phyloP scores from a whole-genome alignment of 2,113 vertebrate genomes.

The Mus spicilegus region DNA sequence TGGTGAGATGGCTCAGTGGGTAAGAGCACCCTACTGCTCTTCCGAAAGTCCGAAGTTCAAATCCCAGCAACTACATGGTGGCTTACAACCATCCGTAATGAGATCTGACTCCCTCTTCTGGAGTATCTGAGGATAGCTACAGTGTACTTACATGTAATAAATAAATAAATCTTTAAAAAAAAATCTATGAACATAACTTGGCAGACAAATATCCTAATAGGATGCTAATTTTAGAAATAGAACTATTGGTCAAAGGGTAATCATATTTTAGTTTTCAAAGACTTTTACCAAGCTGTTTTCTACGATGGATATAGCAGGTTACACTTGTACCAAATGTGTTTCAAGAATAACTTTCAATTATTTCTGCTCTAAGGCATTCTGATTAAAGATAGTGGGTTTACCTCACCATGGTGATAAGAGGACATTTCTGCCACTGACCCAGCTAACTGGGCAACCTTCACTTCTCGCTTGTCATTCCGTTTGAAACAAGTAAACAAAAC shows the following conservation, averaged over 20 bases:
- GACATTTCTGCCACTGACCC: constrained; percentile 99
- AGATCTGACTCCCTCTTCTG: too few relatives aligned
- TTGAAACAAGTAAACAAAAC: constrained; percentile 97
- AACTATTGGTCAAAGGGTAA: constrained; percentile 35
- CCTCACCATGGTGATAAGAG: constrained; percentile 96
- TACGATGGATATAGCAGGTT: not conserved
- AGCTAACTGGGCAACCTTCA: constrained; percentile 98
- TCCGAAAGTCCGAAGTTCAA: too few relatives aligned
- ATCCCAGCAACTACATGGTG: too few relatives aligned
- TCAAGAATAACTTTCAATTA: constrained; percentile 34
- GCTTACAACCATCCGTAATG: too few relatives aligned
- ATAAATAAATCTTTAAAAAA: not conserved
- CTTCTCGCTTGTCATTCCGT: constrained; percentile 97
- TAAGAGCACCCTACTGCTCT: too few relatives aligned
- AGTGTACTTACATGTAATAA: too few relatives aligned
- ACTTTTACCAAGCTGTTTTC: constrained; percentile 31
- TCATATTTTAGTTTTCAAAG: constrained; percentile 8
- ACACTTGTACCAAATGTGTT: not conserved
- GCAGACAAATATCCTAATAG: not conserved
- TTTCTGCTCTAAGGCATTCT: constrained; percentile 33
- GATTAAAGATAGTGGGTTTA: constrained; percentile 54
- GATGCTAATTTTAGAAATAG: constrained; percentile 52
- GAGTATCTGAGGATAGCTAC: too few relatives aligned
- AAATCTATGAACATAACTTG: not conserved
- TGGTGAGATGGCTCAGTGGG: too few relatives aligned